Evolutionary conservation across 64 coral and sea anemone species (phyloP).

Genomic region (Montipora foliosa): DNA sequence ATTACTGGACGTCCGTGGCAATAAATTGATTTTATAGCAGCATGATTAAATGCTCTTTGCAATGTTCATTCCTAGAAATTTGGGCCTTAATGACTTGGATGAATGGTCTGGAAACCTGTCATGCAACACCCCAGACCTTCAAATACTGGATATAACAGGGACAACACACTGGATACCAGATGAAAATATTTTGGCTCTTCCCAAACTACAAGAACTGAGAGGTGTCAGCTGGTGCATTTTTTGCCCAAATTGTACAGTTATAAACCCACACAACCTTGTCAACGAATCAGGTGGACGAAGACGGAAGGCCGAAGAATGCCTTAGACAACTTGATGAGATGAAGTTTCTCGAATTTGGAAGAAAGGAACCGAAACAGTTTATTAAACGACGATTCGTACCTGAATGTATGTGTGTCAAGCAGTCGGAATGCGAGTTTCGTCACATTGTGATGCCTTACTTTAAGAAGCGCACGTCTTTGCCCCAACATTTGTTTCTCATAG

Average conservation of each 20-base stretch:
- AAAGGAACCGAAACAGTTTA: slow-evolving; percentile 63
- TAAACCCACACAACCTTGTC: slow-evolving; percentile 58
- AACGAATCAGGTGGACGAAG: slow-evolving; percentile 32
- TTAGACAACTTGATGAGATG: slow-evolving; percentile 36
- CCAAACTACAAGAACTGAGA: slow-evolving; percentile 64
- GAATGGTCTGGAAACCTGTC: slow-evolving; percentile 74
- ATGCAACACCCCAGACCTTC: slow-evolving; percentile 40
- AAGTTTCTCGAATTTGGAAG: slow-evolving; percentile 54
- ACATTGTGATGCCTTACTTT: slow-evolving; percentile 88
- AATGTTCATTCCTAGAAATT: slow-evolving; percentile 40
- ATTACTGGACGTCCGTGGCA: too few species aligned
- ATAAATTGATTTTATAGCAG: too few species aligned
- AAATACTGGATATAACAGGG: slow-evolving; percentile 67
- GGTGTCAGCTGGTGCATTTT: slow-evolving; percentile 87
- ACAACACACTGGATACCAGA: slow-evolving; percentile 73
- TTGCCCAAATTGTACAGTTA: slow-evolving; percentile 75
- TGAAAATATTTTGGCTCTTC: slow-evolving; percentile 62
- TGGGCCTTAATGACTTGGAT: slow-evolving; percentile 55
- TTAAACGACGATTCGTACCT: slow-evolving; percentile 71
- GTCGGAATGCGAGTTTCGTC: slow-evolving; percentile 80
- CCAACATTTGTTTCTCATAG: slow-evolving; percentile 72
- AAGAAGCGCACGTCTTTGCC: slow-evolving; percentile 39
- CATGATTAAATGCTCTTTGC: too few species aligned
- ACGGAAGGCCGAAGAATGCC: slow-evolving; percentile 57
- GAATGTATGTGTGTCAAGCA: slow-evolving; percentile 78